phyloP scores from a whole-genome alignment of 2,888 invertebrate species.

The Drosophila algonquin region DNA sequence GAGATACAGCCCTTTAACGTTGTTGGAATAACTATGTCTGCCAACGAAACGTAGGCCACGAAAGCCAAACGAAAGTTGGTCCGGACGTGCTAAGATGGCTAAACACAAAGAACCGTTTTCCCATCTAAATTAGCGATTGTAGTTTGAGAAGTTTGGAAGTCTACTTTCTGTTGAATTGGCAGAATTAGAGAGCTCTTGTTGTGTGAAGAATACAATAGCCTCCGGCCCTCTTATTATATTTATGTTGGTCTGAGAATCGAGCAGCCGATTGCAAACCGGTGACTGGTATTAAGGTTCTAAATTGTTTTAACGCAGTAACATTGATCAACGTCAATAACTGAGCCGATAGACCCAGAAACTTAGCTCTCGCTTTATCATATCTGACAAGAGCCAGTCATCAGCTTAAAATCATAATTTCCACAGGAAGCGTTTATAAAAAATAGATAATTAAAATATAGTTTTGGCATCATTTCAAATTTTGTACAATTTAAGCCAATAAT shows the following conservation, averaged over 20 bases:
- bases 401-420: no score
- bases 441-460: no score
- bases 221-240: background rate
- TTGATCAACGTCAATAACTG: no score
- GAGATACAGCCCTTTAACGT: background rate
- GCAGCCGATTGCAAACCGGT: background rate
- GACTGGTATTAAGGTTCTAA: background rate
- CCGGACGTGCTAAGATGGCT: constrained; percentile 8
- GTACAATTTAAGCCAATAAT: background rate
- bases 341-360: no score
- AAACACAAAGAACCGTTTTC: constrained; percentile 69
- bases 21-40: background rate
- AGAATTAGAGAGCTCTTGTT: constrained; percentile 15
- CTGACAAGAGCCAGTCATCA: no score
- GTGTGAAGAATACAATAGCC: constrained; percentile 1
- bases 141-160: constrained; percentile 50
- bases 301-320: no score
- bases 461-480: background rate
- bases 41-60: background rate
- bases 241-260: background rate
- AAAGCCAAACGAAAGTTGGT: constrained; percentile 25
- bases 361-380: no score
- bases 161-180: constrained; percentile 13
- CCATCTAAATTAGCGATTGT: constrained; percentile 65
- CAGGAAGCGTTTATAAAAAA: no score